A percentile compares a stretch with the other conserved stretches of the same genome.
These are phyloP conservation scores for Bombus breviceps DNA, from an alignment of 1,140 invertebrate species.

Conservation along the genomic window DNA sequence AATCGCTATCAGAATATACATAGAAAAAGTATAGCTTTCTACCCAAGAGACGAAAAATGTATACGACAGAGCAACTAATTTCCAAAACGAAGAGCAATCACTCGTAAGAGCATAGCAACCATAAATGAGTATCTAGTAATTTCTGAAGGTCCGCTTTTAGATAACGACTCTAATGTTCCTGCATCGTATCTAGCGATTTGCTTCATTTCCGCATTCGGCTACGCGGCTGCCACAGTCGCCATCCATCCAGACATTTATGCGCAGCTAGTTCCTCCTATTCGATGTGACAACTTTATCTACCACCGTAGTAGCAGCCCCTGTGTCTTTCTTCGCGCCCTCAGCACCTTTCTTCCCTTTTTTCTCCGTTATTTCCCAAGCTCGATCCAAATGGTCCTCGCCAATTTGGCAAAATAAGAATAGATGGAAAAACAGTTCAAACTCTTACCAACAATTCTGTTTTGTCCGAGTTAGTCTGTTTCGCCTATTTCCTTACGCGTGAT, in stretches of 20 bases:
- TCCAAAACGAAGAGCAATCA: background rate
- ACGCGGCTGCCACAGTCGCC: background rate
- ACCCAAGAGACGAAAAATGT: background rate
- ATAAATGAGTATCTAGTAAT: slow-evolving; percentile 66
- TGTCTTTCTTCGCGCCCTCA: slow-evolving; percentile 20
- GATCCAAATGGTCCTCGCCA: background rate
- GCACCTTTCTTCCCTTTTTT: slow-evolving; percentile 1
- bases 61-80: background rate
- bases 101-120: slow-evolving; percentile 14
- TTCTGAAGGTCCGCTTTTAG: slow-evolving; percentile 64
- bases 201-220: slow-evolving; percentile 71
- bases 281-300: slow-evolving; percentile 53
- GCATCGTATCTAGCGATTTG: slow-evolving; percentile 72
- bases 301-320: background rate
- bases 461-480: too few relatives aligned
- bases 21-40: background rate
- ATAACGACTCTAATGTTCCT: slow-evolving; percentile 73
- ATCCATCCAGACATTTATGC: slow-evolving; percentile 40
- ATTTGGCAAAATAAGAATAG: slow-evolving; percentile 23
- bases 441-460: background rate
- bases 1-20: background rate
- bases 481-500: too few relatives aligned
- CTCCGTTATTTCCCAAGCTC: background rate
- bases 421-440: background rate
- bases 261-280: slow-evolving; percentile 54